Evolutionary conservation across 2,888 invertebrate species (phyloP).

Genomic region (Galerucella calmariensis): DNA sequence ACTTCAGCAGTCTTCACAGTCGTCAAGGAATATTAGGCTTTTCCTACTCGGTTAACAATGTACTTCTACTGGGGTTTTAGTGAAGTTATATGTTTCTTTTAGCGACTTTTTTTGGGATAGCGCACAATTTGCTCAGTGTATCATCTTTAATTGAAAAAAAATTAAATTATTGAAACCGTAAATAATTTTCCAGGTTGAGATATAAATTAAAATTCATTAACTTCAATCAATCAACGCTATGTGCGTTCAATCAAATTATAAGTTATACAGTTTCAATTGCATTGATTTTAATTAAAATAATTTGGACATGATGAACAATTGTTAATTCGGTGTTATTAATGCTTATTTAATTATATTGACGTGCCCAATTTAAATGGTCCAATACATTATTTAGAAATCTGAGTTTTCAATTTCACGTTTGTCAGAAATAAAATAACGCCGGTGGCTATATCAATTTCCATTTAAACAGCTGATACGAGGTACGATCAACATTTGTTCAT

Average conservation of each 20-base stretch:
- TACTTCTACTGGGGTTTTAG: too few relatives aligned
- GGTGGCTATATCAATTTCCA: not conserved
- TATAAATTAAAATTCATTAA: not conserved
- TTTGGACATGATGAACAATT: conserved; percentile 2
- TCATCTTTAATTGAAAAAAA: too few relatives aligned
- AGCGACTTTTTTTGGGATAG: not conserved
- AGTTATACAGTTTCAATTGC: conserved; percentile 8
- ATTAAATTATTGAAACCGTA: not conserved
- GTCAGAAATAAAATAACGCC: not conserved
- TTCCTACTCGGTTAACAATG: too few relatives aligned
- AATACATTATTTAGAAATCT: not conserved
- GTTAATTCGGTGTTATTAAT: conserved; percentile 9
- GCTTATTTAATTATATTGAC: conserved; percentile 15
- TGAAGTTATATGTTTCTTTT: too few relatives aligned
- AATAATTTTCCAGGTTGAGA: not conserved
- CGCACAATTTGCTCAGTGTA: not conserved
- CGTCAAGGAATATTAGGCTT: too few relatives aligned
- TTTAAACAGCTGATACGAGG: not conserved
- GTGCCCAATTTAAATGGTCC: not conserved
- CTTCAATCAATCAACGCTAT: not conserved
- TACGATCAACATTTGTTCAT: not conserved
- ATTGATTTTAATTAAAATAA: conserved; percentile 11
- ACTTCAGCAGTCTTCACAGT: too few relatives aligned
- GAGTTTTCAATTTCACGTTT: not conserved
- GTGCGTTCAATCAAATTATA: not conserved